Conservation (phyloP, 2,113 vertebrate genomes). For the Marmota monax region DNA sequence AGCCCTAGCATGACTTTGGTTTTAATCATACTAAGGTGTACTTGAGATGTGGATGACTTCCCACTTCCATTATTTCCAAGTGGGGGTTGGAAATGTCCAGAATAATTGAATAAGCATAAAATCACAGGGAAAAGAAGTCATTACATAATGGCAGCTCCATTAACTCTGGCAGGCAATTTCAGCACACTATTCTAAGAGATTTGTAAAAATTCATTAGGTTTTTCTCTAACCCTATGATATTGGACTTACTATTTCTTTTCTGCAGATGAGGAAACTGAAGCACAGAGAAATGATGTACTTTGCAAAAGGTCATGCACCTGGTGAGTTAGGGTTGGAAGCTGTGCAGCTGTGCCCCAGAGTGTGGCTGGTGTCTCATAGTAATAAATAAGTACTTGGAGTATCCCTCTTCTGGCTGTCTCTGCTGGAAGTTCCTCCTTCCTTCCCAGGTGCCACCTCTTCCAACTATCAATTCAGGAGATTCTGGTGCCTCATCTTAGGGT, state of each 20-base stretch:
- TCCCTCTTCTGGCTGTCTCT: neutral
- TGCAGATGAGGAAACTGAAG: neutral
- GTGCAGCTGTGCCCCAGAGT: neutral
- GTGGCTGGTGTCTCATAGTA: neutral
- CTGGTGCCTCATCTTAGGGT: neutral
- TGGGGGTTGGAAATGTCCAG: neutral
- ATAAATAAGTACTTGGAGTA: neutral
- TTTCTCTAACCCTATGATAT: neutral
- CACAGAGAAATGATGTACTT: neutral
- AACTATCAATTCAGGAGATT: neutral
- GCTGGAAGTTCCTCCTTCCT: neutral
- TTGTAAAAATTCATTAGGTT: neutral
- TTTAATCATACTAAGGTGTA: neutral
- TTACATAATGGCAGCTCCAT: neutral
- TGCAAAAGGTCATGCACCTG: neutral
- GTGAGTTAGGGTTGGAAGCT: neutral
- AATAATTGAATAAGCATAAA: neutral
- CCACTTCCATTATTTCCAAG: accelerated
- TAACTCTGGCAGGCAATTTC: neutral
- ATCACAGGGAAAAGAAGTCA: neutral
- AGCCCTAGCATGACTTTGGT: neutral
- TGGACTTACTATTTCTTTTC: neutral
- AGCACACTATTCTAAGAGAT: neutral
- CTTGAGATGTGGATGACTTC: neutral
- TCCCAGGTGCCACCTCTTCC: neutral